Conservation (phyloP, 2,888 invertebrate species). For the Lacanobia wlatinum region DNA sequence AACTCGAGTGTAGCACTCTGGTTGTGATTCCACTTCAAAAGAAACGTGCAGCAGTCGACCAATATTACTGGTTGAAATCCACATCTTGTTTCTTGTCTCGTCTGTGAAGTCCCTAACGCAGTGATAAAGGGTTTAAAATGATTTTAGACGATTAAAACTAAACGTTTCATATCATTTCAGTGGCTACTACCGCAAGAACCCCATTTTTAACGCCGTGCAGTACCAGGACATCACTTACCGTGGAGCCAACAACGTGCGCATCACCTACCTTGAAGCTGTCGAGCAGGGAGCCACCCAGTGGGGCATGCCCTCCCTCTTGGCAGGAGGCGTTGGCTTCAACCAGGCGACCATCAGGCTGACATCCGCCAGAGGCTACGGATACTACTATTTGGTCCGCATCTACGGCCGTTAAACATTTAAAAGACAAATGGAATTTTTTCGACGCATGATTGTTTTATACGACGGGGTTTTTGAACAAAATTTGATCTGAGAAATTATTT, state of each 20-base stretch:
- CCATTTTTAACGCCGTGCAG: conserved; percentile 75
- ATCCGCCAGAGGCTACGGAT: conserved; percentile 79
- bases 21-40: neutral
- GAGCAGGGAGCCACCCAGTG: conserved; percentile 80
- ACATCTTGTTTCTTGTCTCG: neutral
- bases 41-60: neutral
- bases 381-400: conserved; percentile 78
- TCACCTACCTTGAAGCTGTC: conserved; percentile 74
- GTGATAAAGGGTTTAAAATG: neutral
- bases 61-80: neutral
- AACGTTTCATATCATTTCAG: conserved; percentile 20
- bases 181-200: conserved; percentile 63
- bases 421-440: neutral
- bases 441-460: neutral
- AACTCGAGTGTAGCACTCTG: neutral
- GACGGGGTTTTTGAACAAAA: neutral
- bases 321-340: conserved; percentile 73
- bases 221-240: conserved; percentile 79
- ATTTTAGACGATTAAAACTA: conserved; percentile 41
- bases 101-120: neutral
- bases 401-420: conserved; percentile 75
- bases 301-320: conserved; percentile 71
- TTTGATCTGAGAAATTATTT: neutral
- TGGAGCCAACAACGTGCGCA: conserved; percentile 74
- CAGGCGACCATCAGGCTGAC: conserved; percentile 79